Evolutionary conservation across 2,113 vertebrate genomes (phyloP), one percentile per base, ranked within the genome.

Genomic region (Alectura lathami): DNA sequence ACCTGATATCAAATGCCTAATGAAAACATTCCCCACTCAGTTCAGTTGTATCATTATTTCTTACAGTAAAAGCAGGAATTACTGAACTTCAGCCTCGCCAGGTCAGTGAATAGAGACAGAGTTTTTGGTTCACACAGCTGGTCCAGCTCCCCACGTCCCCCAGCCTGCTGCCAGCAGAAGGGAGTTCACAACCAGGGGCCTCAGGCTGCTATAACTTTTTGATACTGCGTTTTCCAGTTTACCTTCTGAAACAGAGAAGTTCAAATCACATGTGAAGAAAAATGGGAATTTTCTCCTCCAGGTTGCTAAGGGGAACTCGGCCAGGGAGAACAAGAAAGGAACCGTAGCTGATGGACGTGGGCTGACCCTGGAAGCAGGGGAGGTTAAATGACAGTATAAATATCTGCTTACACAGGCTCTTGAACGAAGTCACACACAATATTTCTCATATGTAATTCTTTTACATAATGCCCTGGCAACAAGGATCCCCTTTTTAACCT

Each of bases 1-100:
- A 67, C 59, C 54, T 88, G 91, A 50, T 86, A 83, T 86, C 83
- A 94, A 97, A 96, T 72, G 36, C 56, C 51, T 95, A 89, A 95
- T 86, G 89, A 91, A 86, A 94, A 91, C 74, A 34, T 94, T 67
- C 85, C 43, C 72, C 83, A 75, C 84, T 86, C 82, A 75, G 74
- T 90, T 78, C 51, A 78, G 86, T 83, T 88, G 47, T 93, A 85
- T 90, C 76, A 54, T 91, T 96, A 88, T 96, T 97, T 92, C 83
- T 87, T 89, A 82, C 69, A 34, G 40, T 83, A 86, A 86, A 95
- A 93, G 43, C 72, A 93, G 53, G 73, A 93, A 94, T 94, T 90
- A 75, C 72, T 86, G 88, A 90, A 93, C 79, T 82, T 90, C 72
- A 83, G 56, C 66, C 57, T 88, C 93, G 93, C 86, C 94, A 96